Percentiles rank a stretch among this genome's conserved stretches.
These are phyloP conservation scores for Camelus dromedarius DNA, from an alignment of 2,113 vertebrate genomes.

Conservation along the genomic window DNA sequence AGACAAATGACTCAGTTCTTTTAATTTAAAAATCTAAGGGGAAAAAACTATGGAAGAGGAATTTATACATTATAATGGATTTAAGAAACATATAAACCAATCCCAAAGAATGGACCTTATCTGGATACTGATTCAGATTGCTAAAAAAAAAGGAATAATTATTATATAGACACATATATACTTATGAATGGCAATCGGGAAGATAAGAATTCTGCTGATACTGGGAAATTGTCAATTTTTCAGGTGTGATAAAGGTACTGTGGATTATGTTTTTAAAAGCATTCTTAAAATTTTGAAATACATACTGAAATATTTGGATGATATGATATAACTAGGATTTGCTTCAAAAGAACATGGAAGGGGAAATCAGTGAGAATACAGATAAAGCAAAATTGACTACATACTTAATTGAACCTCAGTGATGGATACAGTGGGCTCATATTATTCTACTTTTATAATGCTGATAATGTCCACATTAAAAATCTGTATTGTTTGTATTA, in stretches of 20 bases:
- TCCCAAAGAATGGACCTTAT: background rate
- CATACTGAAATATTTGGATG: background rate
- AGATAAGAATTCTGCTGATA: background rate
- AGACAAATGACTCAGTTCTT: background rate
- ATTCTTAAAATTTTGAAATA: background rate
- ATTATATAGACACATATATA: background rate
- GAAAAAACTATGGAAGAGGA: background rate
- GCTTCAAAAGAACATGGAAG: slow-evolving; percentile 9
- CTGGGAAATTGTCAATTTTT: background rate
- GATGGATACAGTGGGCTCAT: background rate
- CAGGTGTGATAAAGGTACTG: background rate
- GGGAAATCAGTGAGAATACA: background rate
- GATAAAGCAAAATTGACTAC: background rate
- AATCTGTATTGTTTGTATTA: background rate
- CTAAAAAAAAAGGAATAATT: slow-evolving; percentile 9
- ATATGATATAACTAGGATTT: slow-evolving; percentile 34
- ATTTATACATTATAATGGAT: background rate
- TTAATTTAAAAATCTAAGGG: background rate
- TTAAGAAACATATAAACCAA: slow-evolving; percentile 28
- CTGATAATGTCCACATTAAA: background rate
- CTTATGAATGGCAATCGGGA: background rate
- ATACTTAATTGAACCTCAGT: background rate
- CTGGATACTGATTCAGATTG: background rate
- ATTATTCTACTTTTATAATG: background rate
- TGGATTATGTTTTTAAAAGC: background rate